Evolutionary conservation across 2,113 vertebrate species (phyloP), one percentile per base, ranked within the genome.

Genomic region (Chloropsis cyanopogon): DNA sequence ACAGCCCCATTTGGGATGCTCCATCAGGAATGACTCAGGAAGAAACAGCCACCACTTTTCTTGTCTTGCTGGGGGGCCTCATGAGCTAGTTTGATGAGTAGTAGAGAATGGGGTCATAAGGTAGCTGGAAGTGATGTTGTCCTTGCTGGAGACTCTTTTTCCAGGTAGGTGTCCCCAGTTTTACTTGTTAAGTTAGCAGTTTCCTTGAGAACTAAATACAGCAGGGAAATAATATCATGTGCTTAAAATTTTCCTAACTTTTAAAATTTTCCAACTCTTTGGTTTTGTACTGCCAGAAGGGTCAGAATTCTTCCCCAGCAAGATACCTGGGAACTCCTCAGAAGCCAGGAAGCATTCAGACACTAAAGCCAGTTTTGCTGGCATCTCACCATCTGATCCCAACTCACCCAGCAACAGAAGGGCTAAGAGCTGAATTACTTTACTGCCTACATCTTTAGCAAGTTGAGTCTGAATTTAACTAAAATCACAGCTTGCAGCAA

Each of bases 401-500:
- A 86, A 26, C 64, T 69, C 10, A 44, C 56, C 78, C 41, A 17
- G 93, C 78, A 92, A 87, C 66, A 94, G 93, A 90, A 88, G 49
- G 66, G 76, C 94, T 91, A 92, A 92, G 88, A 92, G 78, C 93
- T 56, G 72, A 86, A 69, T 94, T 95, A 75, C 76, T 93, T 75
- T n/a, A 37, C 72, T 91, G 63, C 90, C 63, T 92, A 46, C 64
- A 8, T 33, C 65, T 88, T 90, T 92, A 83, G 88, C 72, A 92
- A 92, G 49, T 47, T 1, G 1, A 64, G 17, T 64, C 82, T 91
- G 94, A 91, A 95, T 92, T 85, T 85, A 82, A 89, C 79, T 78
- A 47, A 94, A 96, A 94, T 88, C 60, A 75, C 92, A 84, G 65
- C 69, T 94, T 92, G 85, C 70, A 90, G 41, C 19, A 84, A 83